These are phyloP conservation scores for Sorex araneus DNA, from an alignment of 2,113 vertebrate genomes.

Conservation along the genomic window DNA sequence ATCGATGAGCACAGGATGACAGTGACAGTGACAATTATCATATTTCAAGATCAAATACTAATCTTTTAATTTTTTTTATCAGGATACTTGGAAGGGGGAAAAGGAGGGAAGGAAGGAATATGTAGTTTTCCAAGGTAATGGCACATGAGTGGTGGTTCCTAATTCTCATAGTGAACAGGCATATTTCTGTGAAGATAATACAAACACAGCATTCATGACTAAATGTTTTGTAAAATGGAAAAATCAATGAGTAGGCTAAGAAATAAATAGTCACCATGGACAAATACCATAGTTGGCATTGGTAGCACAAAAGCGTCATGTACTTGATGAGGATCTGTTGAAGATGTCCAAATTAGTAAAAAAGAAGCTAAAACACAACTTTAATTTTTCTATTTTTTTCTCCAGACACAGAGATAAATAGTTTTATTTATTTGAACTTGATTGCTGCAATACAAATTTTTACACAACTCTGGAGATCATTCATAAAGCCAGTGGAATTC, in stretches of 20 bases:
- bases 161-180: constrained; percentile 11
- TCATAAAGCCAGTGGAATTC: constrained; percentile 57
- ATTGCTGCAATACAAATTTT: constrained; percentile 42
- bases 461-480: constrained; percentile 49
- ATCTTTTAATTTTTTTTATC: neutral
- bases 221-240: constrained; percentile 58
- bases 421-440: constrained; percentile 57
- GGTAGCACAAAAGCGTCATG: constrained; percentile 26
- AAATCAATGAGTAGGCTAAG: constrained; percentile 63
- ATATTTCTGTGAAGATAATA: neutral
- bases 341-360: constrained; percentile 35
- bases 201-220: constrained; percentile 50
- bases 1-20: too few relatives aligned
- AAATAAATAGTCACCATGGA: constrained; percentile 38
- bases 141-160: neutral
- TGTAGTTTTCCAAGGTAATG: constrained; percentile 33
- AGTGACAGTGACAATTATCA: too few relatives aligned
- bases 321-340: constrained; percentile 7
- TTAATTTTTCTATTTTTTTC: constrained; percentile 51
- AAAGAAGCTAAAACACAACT: constrained; percentile 15
- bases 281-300: constrained; percentile 46
- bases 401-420: constrained; percentile 27
- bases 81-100: constrained; percentile 45
- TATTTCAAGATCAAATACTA: neutral
- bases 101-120: neutral